A percentile compares a stretch with the other conserved stretches of the same genome.
These are phyloP conservation scores for Kryptopterus vitreolus DNA, from an alignment of 2,797 vertebrate species.

Conservation along the genomic window DNA sequence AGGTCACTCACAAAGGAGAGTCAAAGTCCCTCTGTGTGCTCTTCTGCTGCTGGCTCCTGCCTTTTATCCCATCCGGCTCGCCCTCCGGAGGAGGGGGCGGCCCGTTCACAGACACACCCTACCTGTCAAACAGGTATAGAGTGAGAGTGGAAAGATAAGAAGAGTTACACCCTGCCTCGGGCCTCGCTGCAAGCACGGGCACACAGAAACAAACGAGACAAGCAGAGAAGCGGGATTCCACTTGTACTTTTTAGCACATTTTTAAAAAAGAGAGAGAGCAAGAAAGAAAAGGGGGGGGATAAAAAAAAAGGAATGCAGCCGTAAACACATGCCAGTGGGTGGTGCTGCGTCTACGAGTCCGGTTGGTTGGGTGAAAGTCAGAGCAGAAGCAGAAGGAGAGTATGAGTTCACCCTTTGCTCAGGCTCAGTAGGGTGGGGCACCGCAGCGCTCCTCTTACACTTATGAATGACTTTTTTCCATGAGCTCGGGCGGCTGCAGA, in stretches of 20 bases:
- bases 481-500: not conserved
- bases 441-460: slow-evolving; percentile 40
- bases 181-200: slow-evolving; percentile 46
- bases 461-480: slow-evolving; percentile 55
- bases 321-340: slow-evolving; percentile 37
- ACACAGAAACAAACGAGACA: slow-evolving; percentile 17
- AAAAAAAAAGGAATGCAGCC: slow-evolving; percentile 38
- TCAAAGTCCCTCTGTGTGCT: slow-evolving; percentile 74
- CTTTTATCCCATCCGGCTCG: slow-evolving; percentile 59
- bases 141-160: slow-evolving; percentile 66
- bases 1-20: slow-evolving; percentile 75
- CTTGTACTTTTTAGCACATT: slow-evolving; percentile 34
- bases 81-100: slow-evolving; percentile 46
- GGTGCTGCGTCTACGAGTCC: slow-evolving; percentile 42
- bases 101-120: slow-evolving; percentile 38
- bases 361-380: slow-evolving; percentile 51
- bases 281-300: slow-evolving; percentile 33
- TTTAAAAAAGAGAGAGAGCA: slow-evolving; percentile 2
- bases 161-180: slow-evolving; percentile 65
- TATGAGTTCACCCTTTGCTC: slow-evolving; percentile 53
- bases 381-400: slow-evolving; percentile 32
- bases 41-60: slow-evolving; percentile 40
- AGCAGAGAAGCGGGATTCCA: slow-evolving; percentile 47
- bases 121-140: slow-evolving; percentile 77
- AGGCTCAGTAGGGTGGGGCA: slow-evolving; percentile 51